A percentile compares a stretch with the other conserved stretches of the same genome.
These are phyloP conservation scores for Xestia c-nigrum DNA, from an alignment of 2,888 invertebrate genomes.

Conservation along the genomic window DNA sequence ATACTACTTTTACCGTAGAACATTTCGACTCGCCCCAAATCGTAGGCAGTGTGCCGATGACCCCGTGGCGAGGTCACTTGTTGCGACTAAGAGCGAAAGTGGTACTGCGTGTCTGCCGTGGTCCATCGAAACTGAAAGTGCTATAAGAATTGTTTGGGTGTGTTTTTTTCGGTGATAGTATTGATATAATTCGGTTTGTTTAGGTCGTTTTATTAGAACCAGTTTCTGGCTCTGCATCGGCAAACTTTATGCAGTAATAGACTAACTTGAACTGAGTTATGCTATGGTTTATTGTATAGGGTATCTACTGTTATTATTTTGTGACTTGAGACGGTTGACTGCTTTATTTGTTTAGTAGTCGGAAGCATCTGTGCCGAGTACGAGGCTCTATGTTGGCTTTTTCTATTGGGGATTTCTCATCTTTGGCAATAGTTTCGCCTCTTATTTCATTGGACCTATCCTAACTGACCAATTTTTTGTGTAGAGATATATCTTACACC, in stretches of 20 bases:
- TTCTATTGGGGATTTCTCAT: not conserved
- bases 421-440: not conserved
- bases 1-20: slow-evolving; percentile 26
- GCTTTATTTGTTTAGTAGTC: not conserved
- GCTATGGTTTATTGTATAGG: not conserved
- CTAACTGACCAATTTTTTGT: not conserved
- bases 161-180: slow-evolving; percentile 9
- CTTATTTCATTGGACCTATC: not conserved
- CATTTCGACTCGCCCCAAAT: slow-evolving; percentile 51
- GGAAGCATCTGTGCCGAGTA: not conserved
- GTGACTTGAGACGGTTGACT: not conserved
- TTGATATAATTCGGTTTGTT: slow-evolving; percentile 13
- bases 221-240: not conserved
- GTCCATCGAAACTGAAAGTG: slow-evolving; percentile 64
- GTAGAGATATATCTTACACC: not conserved
- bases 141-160: slow-evolving; percentile 35
- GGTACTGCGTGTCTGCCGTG: slow-evolving; percentile 43
- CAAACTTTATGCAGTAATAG: not conserved
- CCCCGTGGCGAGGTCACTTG: slow-evolving; percentile 63
- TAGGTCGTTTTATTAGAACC: not conserved
- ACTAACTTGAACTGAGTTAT: not conserved
- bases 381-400: not conserved
- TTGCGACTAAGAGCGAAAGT: slow-evolving; percentile 67
- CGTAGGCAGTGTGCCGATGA: slow-evolving; percentile 50
- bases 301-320: not conserved